Evolutionary conservation across 2,113 vertebrate genomes (phyloP).

Genomic region (Connochaetes taurinus): DNA sequence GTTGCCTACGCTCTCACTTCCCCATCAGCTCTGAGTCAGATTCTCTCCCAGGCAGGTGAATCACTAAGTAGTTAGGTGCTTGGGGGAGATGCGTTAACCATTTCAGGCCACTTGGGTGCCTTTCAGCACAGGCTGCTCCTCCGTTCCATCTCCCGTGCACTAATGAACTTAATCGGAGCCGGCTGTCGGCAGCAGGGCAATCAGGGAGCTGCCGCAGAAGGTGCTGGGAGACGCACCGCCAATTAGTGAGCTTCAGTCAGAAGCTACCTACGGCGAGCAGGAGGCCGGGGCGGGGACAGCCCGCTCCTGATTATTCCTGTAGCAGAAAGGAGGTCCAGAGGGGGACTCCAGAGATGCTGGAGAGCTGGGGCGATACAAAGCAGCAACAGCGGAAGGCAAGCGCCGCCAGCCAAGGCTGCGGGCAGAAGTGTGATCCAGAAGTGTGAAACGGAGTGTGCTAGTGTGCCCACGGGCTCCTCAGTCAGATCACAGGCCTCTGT

Average conservation of each 20-base stretch:
- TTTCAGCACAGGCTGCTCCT: constrained; percentile 4
- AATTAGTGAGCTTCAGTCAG: constrained; percentile 27
- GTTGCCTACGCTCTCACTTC: not conserved
- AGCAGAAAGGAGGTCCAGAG: not conserved
- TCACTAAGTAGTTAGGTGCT: not conserved
- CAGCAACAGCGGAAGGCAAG: not conserved
- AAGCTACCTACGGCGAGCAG: not conserved
- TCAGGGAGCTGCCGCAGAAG: not conserved
- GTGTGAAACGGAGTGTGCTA: not conserved
- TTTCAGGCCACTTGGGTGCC: constrained; percentile 23
- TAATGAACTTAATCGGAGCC: constrained; percentile 10
- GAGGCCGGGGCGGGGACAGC: not conserved
- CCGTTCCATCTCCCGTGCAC: not conserved
- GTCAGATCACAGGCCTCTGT: not conserved
- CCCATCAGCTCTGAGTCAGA: not conserved
- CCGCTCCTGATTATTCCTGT: not conserved
- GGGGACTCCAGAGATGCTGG: not conserved
- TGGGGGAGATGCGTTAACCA: not conserved
- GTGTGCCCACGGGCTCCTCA: not conserved
- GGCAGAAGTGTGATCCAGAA: not conserved
- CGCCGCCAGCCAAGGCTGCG: not conserved
- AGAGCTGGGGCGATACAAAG: not conserved
- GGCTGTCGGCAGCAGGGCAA: not conserved
- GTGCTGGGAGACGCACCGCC: not conserved
- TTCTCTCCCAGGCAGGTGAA: constrained; percentile 5